Evolutionary conservation across 2,888 invertebrate genomes (phyloP), one percentile per base, ranked within the genome.

Genomic region (Tanypteryx hageni): DNA sequence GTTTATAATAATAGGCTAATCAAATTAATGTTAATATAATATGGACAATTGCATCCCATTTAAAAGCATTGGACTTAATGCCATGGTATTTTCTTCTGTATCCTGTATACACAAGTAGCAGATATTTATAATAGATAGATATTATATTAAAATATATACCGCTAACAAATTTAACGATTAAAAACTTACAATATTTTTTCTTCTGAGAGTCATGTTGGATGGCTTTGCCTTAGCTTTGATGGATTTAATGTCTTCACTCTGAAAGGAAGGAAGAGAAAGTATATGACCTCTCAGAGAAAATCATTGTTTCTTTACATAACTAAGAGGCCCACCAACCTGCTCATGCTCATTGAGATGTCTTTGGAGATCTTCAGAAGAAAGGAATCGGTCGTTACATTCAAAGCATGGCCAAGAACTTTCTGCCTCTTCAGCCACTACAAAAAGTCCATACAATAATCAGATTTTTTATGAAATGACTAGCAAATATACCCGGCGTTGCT

Each of bases 341-440:
- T 96, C 95, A 93, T 96, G 96, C n/a, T 95, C 94, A 93, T 96
- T 96, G 76, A 97, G 95, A 95, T 97, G 97, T 92, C 95, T 95
- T 94, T 97, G 96, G 58, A 97, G 95, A 82, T 96, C 96, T 92
- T 96, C 95, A 0, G 96, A 96, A 0, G 96, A 95, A 7, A 95
- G 94, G 94, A 97, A 97, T 91, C 95, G 95, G 93, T 95, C 95
- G 91, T 96, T 95, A 94, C 97, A 97, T 94, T 97, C 97, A 94
- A 96, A 96, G 94, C 97, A 97, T 44, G 96, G 96, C 96, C 96
- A 97, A 22, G 95, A 95, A 93, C 95, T 95, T 31, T 95, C 94
- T 92, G 94, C 94, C 92, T 94, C 94, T 57, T 92, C 86, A 22
- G 64, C 57, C 16, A 16, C 84, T 84, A 81, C 57, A 92, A 64